Percentiles rank a stretch among this genome's conserved stretches.
Conservation (phyloP, 2,113 vertebrate genomes). For the Phylloscopus whistleri region DNA sequence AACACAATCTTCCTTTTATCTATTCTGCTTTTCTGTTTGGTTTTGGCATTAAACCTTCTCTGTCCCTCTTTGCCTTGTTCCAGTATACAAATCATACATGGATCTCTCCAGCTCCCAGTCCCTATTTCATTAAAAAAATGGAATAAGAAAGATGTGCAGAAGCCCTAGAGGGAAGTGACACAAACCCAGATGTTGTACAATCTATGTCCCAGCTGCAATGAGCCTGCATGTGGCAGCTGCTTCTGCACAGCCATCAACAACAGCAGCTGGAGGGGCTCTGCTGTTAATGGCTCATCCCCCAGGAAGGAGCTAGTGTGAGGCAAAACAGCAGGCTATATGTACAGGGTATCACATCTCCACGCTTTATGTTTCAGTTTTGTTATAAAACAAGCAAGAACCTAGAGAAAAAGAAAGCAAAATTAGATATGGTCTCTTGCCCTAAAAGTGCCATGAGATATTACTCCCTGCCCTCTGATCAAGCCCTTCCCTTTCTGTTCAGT, state of each 20-base stretch:
- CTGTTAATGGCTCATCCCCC: background rate
- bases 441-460: background rate
- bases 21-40: background rate
- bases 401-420: constrained; percentile 36
- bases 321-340: background rate
- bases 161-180: constrained; percentile 11
- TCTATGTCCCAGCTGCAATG: constrained; percentile 1
- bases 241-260: background rate
- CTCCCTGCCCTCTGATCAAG: accelerated
- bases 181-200: background rate
- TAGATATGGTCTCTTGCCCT: background rate
- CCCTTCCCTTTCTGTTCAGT: background rate
- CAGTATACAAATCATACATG: background rate
- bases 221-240: constrained; percentile 1
- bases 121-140: background rate
- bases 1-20: background rate
- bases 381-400: background rate
- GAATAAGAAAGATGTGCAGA: background rate
- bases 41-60: background rate
- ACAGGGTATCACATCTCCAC: background rate
- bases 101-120: background rate
- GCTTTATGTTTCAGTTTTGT: constrained; percentile 27
- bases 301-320: background rate
- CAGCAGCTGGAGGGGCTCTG: constrained; percentile 48
- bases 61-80: background rate